Percentiles rank a stretch among this genome's conserved stretches.
phyloP scores from a whole-genome alignment of 2,797 vertebrate species.

The Gadopsis bispinosus region DNA sequence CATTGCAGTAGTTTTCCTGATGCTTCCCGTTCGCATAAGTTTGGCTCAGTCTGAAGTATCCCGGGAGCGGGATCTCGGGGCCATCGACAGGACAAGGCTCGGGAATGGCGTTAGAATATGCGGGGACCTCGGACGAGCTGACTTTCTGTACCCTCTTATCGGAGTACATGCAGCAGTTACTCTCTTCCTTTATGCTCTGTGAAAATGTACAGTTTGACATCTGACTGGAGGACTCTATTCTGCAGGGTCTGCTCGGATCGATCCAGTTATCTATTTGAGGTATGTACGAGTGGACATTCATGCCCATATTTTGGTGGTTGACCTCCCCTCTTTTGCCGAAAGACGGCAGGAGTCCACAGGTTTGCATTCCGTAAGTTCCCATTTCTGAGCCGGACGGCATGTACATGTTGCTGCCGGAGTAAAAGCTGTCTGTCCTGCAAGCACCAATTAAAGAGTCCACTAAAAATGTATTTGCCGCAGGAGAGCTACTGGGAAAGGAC shows the following conservation, averaged over 20 bases:
- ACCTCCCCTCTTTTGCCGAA: conserved; percentile 97
- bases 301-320: conserved; percentile 97
- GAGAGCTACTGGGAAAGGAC: conserved; percentile 99
- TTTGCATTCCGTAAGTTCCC: conserved; percentile 99
- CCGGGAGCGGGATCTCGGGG: conserved; percentile 97
- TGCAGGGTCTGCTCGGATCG: conserved; percentile 95
- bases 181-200: conserved; percentile 99
- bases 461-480: conserved; percentile 97
- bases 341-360: conserved; percentile 99
- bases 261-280: conserved; percentile 98
- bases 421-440: conserved; percentile 98
- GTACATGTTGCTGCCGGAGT: conserved; percentile 99
- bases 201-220: conserved; percentile 96
- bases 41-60: conserved; percentile 99
- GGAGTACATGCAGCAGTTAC: conserved; percentile 99
- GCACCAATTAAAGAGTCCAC: conserved; percentile 99
- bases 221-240: conserved; percentile 95
- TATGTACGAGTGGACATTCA: conserved; percentile 99
- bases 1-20: conserved; percentile 92
- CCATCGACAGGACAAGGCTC: conserved; percentile 93
- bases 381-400: conserved; percentile 97
- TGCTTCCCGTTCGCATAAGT: conserved; percentile 96
- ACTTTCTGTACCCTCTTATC: conserved; percentile 96
- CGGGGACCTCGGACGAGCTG: conserved; percentile 91
- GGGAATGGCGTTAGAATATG: conserved; percentile 92